Base-by-base conservation (phyloP, 2,888 invertebrate species). In the Baronia brevicornis region DNA sequence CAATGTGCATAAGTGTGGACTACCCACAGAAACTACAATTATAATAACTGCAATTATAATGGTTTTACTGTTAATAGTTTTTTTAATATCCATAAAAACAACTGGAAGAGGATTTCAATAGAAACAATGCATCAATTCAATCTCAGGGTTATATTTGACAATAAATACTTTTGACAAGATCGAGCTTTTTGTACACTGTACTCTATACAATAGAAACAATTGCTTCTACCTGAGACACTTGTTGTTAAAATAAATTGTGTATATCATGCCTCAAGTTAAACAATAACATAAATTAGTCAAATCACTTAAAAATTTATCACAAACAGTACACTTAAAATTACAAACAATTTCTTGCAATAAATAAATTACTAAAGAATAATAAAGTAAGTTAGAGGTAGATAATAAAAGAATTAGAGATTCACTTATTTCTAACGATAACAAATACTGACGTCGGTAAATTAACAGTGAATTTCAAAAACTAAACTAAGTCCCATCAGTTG, bases 141-240 rank as follows among this genome's bases (percentile, higher is more conserved):
- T 68, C 58, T 66, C 60, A 64, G 56, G 56, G 60, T 68, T 78
- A 73, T 80, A 75, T 74, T 77, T 65, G 63, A 77, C 60, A 82
- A 82, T 84, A 84, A 82, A 82, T 84, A 82, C 64, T 73, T 71
- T 72, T 80, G 80, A 82, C 79, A 80, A 80, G 80, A 82, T 72
- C 70, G 63, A 75, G 78, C 78, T 70, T 70, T 78, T 78, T 73
- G 59, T 80, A 80, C 79, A 82, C 59, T 68, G 60, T 66, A 64
- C 66, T 66, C 48, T 57, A 42, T 54, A 65, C 54, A 43, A 39
- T 43, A 44, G 43, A 47, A 31, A 48, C 39, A 44, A 44, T 36
- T 42, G 26, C 37, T 26, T 28, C 33, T 23, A 26, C 11, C 17
- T 27, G 27, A 4, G 33, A 27, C 33, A 33, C 15, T 3, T 17